phyloP scores from a whole-genome alignment of 2,113 vertebrate genomes.

The Seriola dumerili region DNA sequence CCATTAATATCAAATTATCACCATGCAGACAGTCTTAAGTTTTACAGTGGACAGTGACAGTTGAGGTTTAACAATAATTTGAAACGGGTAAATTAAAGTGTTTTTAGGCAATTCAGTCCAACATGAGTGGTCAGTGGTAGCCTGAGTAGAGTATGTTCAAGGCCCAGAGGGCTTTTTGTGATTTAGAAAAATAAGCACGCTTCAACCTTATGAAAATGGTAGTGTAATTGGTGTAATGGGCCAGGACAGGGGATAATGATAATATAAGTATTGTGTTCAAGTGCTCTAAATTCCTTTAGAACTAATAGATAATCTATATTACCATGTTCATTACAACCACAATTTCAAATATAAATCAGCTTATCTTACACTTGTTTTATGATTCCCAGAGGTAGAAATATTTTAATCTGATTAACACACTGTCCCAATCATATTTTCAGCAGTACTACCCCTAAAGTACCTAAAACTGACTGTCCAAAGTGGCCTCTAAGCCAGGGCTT shows the following conservation, averaged over 20 bases:
- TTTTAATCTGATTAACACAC: constrained; percentile 7
- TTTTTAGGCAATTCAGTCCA: constrained; percentile 4
- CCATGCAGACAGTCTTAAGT: not conserved
- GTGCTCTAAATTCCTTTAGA: constrained; percentile 23
- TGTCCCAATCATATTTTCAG: constrained; percentile 15
- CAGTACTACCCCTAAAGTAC: constrained; percentile 18
- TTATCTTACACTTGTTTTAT: constrained; percentile 19
- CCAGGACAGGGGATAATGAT: not conserved
- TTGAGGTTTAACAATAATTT: constrained; percentile 18
- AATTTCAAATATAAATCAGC: too few species aligned
- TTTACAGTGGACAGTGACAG: not conserved
- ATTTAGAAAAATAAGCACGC: constrained; percentile 31
- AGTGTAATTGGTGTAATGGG: constrained; percentile 36
- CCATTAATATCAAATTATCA: constrained; percentile 10
- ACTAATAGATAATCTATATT: constrained; percentile 15
- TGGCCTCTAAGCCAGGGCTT: constrained; percentile 54
- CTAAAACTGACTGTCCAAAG: constrained; percentile 49
- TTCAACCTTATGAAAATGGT: constrained; percentile 21
- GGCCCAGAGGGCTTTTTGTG: constrained; percentile 7
- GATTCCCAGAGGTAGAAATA: not conserved
- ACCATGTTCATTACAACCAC: not conserved
- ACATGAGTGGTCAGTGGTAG: not conserved
- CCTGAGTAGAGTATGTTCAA: not conserved
- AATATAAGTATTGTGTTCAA: constrained; percentile 15
- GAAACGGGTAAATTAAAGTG: constrained; percentile 30